Evolutionary conservation across 2,113 vertebrate species (phyloP), one percentile per base, ranked within the genome.

Genomic region (Erpornis zantholeuca): DNA sequence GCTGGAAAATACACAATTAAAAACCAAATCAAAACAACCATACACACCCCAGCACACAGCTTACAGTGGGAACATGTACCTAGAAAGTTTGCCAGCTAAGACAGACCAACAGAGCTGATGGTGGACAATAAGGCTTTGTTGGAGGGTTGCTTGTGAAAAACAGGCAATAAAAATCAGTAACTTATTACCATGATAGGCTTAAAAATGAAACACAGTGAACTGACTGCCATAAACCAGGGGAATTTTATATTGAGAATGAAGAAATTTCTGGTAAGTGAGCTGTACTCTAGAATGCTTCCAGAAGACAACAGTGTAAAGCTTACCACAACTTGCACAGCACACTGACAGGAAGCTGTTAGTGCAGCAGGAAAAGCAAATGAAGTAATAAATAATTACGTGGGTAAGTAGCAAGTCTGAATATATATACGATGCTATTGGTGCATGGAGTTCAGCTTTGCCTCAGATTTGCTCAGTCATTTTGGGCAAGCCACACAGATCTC

Each of bases 101-200:
- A 78, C 54, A 83, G 72, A 52, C 31, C 47, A 86, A 71, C 68
- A 92, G 80, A 90, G 53, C 56, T 57, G 68, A 88, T 72, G 9
- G 1, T 6, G 31, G 61, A 95, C 82, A 94, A 73, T 82, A 93
- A 3, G 18, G 64, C 82, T 92, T 93, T 96, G 69, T 93, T 73
- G 54, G 36, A 96, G 25, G 7, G 28, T 9, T 88, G 49, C 52
- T 95, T 3, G 1, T 70, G 83, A 95, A 94, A 97, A 95, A 80
- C 56, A 83, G 33, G 70, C 64, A 88, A 54, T 94, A 86, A 95
- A 95, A 95, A 93, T 88, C 12, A 22, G 80, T 95, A 92, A 94
- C 78, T 92, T 92, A 95, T 94, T 95, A 95, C 35, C 36, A 28
- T 2, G n/a, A 94, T 60, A 88, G 49, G 49, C 42, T 87, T 76